Conservation (phyloP, 2,797 vertebrate genomes). For the Esox lucius region DNA sequence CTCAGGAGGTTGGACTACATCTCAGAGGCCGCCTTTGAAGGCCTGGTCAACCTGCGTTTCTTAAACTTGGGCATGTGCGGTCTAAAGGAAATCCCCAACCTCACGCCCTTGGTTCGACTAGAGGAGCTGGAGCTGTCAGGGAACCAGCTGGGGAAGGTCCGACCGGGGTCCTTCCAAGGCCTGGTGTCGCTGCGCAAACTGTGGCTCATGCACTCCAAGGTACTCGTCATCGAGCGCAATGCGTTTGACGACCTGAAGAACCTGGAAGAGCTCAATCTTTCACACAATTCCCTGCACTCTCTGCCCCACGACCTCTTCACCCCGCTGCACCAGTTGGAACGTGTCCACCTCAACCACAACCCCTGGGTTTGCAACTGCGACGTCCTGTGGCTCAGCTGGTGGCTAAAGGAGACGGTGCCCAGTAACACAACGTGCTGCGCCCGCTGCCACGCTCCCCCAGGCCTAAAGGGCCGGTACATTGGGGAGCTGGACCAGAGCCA, state of each 20-base stretch:
- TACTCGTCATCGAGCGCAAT: constrained; percentile 92
- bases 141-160: constrained; percentile 87
- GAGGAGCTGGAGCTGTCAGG: constrained; percentile 95
- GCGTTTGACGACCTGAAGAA: constrained; percentile 97
- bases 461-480: constrained; percentile 88
- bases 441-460: constrained; percentile 91
- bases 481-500: constrained; percentile 93
- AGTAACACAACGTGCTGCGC: constrained; percentile 97
- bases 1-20: constrained; percentile 94
- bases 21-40: constrained; percentile 94
- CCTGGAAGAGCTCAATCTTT: constrained; percentile 93
- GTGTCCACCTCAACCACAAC: constrained; percentile 96
- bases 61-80: constrained; percentile 97
- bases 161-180: constrained; percentile 92
- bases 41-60: constrained; percentile 91
- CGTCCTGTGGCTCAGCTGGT: constrained; percentile 97
- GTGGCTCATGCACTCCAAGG: constrained; percentile 95
- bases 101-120: constrained; percentile 86
- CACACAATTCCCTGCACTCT: constrained; percentile 94
- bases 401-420: constrained; percentile 94
- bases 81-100: constrained; percentile 93
- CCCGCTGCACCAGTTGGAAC: constrained; percentile 89
- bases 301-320: constrained; percentile 97
- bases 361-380: constrained; percentile 98
- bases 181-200: constrained; percentile 88